Evolutionary conservation across 2,888 invertebrate species (phyloP).

Genomic region (Endotricha flammealis): DNA sequence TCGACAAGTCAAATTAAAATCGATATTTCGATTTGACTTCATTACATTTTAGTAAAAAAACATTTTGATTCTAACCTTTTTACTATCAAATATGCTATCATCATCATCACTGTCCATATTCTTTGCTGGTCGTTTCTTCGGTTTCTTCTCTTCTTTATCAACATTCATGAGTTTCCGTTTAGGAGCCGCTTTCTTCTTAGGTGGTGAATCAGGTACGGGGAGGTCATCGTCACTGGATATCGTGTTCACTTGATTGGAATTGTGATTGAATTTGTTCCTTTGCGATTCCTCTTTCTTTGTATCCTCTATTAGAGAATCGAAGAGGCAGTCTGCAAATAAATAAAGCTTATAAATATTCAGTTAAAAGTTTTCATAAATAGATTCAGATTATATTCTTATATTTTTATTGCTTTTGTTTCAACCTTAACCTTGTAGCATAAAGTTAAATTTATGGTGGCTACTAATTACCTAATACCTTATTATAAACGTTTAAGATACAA

Average conservation of each 20-base stretch:
- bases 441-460: no score
- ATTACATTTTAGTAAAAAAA: no score
- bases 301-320: conserved; percentile 72
- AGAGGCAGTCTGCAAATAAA: conserved; percentile 57
- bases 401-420: no score
- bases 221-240: conserved; percentile 49
- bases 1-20: no score
- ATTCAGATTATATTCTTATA: no score
- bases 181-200: conserved; percentile 54
- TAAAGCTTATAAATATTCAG: no score
- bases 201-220: conserved; percentile 32
- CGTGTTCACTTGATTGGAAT: conserved; percentile 22
- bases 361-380: not conserved
- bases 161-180: conserved; percentile 50
- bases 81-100: conserved; percentile 69
- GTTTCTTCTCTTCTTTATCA: conserved; percentile 47
- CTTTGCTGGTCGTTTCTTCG: conserved; percentile 62
- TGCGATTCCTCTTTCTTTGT: conserved; percentile 51
- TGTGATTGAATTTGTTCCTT: conserved; percentile 26
- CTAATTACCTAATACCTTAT: no score
- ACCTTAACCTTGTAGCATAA: no score
- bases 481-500: no score
- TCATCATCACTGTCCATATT: conserved; percentile 61
- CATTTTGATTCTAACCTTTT: conserved; percentile 52
- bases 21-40: no score